These are phyloP conservation scores for Chouioia cunea DNA, from an alignment of 2,888 invertebrate genomes.

Conservation along the genomic window DNA sequence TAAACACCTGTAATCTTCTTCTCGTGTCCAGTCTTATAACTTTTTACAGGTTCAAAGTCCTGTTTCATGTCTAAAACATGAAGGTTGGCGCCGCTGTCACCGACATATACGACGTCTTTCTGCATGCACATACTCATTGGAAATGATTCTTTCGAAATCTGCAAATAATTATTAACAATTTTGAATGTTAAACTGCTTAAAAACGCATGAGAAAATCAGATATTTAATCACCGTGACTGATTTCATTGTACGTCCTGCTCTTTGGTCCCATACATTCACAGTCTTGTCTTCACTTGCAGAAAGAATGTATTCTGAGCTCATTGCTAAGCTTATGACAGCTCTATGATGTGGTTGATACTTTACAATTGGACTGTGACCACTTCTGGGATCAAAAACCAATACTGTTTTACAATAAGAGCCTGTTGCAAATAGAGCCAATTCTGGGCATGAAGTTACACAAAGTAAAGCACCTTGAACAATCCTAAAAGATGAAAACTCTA, in stretches of 20 bases:
- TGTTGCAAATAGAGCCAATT: constrained; percentile 70
- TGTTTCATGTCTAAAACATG: constrained; percentile 59
- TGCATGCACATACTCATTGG: constrained; percentile 62
- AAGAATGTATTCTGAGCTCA: constrained; percentile 70
- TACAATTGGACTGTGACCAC: constrained; percentile 66
- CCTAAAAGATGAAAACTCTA: constrained; percentile 54
- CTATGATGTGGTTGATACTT: constrained; percentile 71
- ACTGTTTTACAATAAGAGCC: constrained; percentile 73
- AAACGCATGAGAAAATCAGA: neutral
- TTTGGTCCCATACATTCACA: constrained; percentile 72
- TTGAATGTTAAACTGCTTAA: neutral
- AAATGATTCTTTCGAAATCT: constrained; percentile 61
- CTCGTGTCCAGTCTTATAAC: constrained; percentile 58
- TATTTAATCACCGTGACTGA: constrained; percentile 54
- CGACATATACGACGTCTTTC: constrained; percentile 56
- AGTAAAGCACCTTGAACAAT: constrained; percentile 72
- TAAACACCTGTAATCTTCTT: constrained; percentile 63
- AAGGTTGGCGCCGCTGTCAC: constrained; percentile 59
- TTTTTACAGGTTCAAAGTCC: constrained; percentile 57
- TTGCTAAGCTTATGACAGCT: constrained; percentile 69
- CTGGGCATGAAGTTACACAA: constrained; percentile 69
- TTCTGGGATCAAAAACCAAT: constrained; percentile 71
- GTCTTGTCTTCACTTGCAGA: constrained; percentile 75
- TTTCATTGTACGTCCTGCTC: constrained; percentile 69
- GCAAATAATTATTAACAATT: constrained; percentile 36